Evolutionary conservation across 2,797 vertebrate genomes (phyloP).

Genomic region (Thunnus albacares): DNA sequence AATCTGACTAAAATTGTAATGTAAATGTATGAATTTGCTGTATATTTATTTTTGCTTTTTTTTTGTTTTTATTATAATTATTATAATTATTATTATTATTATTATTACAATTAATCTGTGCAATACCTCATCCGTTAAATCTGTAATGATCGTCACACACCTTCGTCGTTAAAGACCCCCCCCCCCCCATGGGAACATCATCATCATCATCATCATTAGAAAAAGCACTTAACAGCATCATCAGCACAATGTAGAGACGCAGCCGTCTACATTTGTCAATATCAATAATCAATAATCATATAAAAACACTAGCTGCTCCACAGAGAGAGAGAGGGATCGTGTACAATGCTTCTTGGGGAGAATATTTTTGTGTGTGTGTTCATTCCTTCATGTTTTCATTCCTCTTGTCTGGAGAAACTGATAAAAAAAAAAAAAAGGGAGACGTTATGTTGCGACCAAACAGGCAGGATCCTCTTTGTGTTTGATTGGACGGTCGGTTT

Average conservation of each 20-base stretch:
- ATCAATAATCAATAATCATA: background rate
- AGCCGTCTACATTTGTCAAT: constrained; percentile 16
- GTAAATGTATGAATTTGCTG: constrained; percentile 95
- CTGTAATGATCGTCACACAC: constrained; percentile 88
- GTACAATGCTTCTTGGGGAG: constrained; percentile 33
- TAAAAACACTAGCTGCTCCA: constrained; percentile 27
- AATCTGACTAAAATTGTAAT: constrained; percentile 92
- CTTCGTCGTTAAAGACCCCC: constrained; percentile 49
- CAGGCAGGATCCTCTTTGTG: constrained; percentile 90
- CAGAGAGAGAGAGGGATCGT: background rate
- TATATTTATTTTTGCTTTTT: constrained; percentile 98
- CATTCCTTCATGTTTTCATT: constrained; percentile 85
- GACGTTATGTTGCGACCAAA: constrained; percentile 63
- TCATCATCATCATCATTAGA: constrained; percentile 24
- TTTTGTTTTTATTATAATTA: constrained; percentile 85
- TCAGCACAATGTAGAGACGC: constrained; percentile 36
- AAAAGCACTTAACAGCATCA: constrained; percentile 61
- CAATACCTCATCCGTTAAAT: constrained; percentile 99
- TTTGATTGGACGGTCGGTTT: constrained; percentile 83
- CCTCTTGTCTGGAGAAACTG: constrained; percentile 79
- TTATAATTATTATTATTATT: constrained; percentile 81
- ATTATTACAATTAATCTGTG: constrained; percentile 91
- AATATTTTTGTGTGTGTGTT: constrained; percentile 74
- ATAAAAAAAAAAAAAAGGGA: constrained; percentile 86
- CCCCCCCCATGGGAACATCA: background rate